phyloP scores from a whole-genome alignment of 2,888 invertebrate species.

The Macroteleia sp. region DNA sequence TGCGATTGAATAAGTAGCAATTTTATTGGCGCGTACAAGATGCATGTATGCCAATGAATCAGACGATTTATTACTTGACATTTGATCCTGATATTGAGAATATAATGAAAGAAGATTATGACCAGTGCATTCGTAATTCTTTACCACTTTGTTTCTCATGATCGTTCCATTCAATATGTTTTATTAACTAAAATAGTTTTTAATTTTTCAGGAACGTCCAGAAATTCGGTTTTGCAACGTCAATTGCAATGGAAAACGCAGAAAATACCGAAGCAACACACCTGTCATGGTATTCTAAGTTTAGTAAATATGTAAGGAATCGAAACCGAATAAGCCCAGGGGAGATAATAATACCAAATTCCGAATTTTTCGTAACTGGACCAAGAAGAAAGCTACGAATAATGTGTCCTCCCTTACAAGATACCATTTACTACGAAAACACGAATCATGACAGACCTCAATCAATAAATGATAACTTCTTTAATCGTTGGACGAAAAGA shows the following conservation, averaged over 20 bases:
- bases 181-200: too few species aligned
- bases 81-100: conserved; percentile 32
- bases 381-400: conserved; percentile 78
- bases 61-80: conserved; percentile 28
- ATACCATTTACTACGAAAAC: conserved; percentile 73
- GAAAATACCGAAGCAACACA: conserved; percentile 28
- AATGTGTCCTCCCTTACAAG: conserved; percentile 71
- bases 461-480: conserved; percentile 80
- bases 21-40: conserved; percentile 6
- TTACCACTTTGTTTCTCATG: too few species aligned
- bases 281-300: conserved; percentile 75
- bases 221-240: too few species aligned
- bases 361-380: conserved; percentile 79
- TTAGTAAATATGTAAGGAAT: conserved; percentile 75
- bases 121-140: too few species aligned
- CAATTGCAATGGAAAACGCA: conserved; percentile 50
- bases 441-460: conserved; percentile 73
- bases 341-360: conserved; percentile 75
- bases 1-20: neutral
- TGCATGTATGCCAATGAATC: conserved; percentile 6
- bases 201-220: too few species aligned
- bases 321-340: conserved; percentile 77
- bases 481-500: conserved; percentile 76
- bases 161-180: too few species aligned
- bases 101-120: neutral